phyloP scores from a whole-genome alignment of 2,888 invertebrate genomes.

The Mayetiola destructor region DNA sequence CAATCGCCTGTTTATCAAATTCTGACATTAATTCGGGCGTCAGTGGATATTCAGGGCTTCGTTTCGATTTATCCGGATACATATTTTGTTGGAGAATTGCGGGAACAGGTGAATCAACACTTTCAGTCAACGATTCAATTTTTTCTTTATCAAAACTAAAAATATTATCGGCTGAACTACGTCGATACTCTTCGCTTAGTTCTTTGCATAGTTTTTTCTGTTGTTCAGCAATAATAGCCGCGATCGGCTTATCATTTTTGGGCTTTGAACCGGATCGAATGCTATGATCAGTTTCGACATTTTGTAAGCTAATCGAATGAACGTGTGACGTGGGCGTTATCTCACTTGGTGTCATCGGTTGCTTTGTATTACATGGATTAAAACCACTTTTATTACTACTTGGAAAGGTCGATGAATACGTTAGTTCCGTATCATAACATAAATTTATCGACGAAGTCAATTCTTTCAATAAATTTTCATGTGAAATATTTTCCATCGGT shows the following conservation, averaged over 20 bases:
- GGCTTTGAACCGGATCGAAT: not conserved
- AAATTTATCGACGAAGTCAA: slow-evolving; percentile 33
- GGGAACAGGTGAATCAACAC: slow-evolving; percentile 26
- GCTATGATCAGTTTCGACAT: slow-evolving; percentile 53
- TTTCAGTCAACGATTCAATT: slow-evolving; percentile 53
- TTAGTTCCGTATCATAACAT: slow-evolving; percentile 31
- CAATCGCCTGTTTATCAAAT: slow-evolving; percentile 40
- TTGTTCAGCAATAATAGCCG: not conserved
- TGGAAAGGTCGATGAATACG: slow-evolving; percentile 40
- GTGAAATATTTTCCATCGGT: slow-evolving; percentile 36
- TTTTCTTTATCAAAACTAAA: slow-evolving; percentile 64
- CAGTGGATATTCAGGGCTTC: slow-evolving; percentile 39
- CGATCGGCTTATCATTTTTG: slow-evolving; percentile 26
- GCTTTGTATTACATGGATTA: not conserved
- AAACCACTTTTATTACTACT: slow-evolving; percentile 34
- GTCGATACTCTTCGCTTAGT: slow-evolving; percentile 35
- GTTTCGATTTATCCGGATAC: slow-evolving; percentile 38
- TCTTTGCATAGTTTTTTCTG: not conserved
- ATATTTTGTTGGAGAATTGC: slow-evolving; percentile 24
- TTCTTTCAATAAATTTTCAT: slow-evolving; percentile 45
- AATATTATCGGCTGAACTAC: slow-evolving; percentile 53
- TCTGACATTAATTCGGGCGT: slow-evolving; percentile 45
- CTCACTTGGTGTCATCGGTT: not conserved
- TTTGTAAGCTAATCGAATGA: slow-evolving; percentile 53
- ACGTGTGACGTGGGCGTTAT: slow-evolving; percentile 44